These are phyloP conservation scores for Nycticorax nycticorax DNA, from an alignment of 2,113 vertebrate genomes.

Conservation along the genomic window DNA sequence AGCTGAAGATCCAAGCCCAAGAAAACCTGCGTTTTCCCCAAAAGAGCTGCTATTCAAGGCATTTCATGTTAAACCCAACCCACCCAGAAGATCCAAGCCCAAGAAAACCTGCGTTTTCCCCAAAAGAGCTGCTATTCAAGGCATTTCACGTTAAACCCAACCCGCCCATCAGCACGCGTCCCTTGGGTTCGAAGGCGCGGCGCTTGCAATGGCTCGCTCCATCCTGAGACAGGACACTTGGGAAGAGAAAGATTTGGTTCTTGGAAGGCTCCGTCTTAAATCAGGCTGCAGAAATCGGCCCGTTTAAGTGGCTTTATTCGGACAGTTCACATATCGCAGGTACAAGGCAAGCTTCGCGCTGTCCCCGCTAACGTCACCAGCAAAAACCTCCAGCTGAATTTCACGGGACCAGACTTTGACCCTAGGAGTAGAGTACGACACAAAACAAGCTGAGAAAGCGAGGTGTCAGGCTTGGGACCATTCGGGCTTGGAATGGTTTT, in stretches of 20 bases:
- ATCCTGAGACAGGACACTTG: neutral
- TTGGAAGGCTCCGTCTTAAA: neutral
- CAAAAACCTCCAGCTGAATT: neutral
- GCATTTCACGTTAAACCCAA: neutral
- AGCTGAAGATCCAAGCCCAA: neutral
- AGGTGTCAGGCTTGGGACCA: slow-evolving; percentile 7
- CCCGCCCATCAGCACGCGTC: fast-evolving
- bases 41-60: neutral
- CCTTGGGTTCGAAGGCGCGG: neutral
- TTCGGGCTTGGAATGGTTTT: slow-evolving; percentile 46
- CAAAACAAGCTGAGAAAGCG: neutral
- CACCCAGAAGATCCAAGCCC: neutral
- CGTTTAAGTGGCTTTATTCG: neutral
- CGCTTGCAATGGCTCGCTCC: neutral
- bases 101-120: neutral
- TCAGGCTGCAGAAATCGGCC: neutral
- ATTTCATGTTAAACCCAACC: fast-evolving
- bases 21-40: neutral
- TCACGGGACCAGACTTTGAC: neutral
- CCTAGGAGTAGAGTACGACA: neutral
- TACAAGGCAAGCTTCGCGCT: neutral
- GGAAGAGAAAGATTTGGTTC: neutral
- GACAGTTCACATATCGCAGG: neutral
- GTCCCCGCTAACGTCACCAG: neutral
- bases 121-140: neutral